Base-by-base conservation (phyloP, 2,113 vertebrate species). In the Murina feae region DNA sequence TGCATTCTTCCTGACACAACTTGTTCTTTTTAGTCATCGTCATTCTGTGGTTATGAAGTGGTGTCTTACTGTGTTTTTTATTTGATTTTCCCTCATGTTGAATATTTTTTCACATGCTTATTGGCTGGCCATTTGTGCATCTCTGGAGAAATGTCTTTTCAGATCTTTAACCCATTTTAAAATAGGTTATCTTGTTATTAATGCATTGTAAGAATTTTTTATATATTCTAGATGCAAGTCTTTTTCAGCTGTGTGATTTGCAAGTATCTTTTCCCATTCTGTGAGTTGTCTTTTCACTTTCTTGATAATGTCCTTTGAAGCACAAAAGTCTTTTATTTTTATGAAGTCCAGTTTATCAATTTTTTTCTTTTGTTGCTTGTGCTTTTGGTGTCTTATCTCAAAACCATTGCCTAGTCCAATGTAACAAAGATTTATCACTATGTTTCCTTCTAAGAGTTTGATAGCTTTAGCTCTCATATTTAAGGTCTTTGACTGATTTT, bases 1-100 rank as follows among this genome's bases (percentile, higher is more conserved):
- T 0, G 0, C 1, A 0, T 49, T 30, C 60, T n/a, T n/a, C 16
- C 1, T 44, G 79, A 58, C 49, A 25, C 12, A 60, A 4, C 28
- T 60, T 60, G 18, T 79, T 23, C 5, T 42, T 60, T 82, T 44
- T 63, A 37, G 25, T 35, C 17, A 1, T 8, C 13, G 18, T n/a
- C 3, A 14, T 66, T 58, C 32, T 58, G 37, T n/a, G 60, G 14
- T 18, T 21, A 16, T 37, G 51, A 42, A 78, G 51, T 39, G 51
- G 35, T 25, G 8, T 42, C 39, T n/a, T 13, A 12, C 9, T 68
- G 42, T 55, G 32, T 35, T 18, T 30, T n/a, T 23, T 28, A 13
- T 53, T 35, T 58, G 37, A 35, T 76, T 28, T 53, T 39, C 23
- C 17, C 2, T 5, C 53, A 63, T 6, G 10, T 30, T 12, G n/a